phyloP scores from a whole-genome alignment of 2,113 vertebrate genomes.

The Dunckerocampus dactyliophorus region DNA sequence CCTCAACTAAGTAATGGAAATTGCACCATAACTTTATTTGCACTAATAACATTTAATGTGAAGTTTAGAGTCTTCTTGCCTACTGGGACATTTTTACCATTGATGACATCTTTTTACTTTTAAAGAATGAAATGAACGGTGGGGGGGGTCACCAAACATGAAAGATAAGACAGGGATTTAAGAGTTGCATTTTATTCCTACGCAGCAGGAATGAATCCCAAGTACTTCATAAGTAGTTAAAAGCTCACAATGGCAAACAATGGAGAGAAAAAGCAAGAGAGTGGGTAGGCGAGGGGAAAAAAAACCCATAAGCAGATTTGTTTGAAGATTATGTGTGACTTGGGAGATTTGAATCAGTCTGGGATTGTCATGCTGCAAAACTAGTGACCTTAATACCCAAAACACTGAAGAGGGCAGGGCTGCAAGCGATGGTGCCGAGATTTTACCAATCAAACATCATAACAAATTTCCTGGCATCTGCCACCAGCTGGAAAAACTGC shows the following conservation, averaged over 20 bases:
- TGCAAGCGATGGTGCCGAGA: no score
- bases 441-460: no score
- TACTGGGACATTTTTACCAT: no score
- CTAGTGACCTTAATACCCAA: constrained; percentile 58
- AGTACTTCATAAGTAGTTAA: neutral
- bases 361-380: constrained; percentile 34
- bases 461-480: neutral
- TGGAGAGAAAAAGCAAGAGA: constrained; percentile 5
- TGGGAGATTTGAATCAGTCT: constrained; percentile 35
- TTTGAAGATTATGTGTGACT: constrained; percentile 44
- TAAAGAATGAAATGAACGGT: no score
- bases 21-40: no score
- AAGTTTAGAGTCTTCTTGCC: no score
- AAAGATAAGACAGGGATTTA: constrained; percentile 6
- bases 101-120: no score
- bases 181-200: neutral
- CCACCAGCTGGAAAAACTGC: neutral
- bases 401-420: constrained; percentile 26
- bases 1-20: no score
- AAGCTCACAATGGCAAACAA: constrained; percentile 27
- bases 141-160: neutral
- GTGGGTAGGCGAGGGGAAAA: neutral
- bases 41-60: no score
- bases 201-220: neutral
- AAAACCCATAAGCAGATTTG: constrained; percentile 40